These are phyloP conservation scores for Eueides isabella DNA, from an alignment of 1,140 invertebrate genomes.

Conservation along the genomic window DNA sequence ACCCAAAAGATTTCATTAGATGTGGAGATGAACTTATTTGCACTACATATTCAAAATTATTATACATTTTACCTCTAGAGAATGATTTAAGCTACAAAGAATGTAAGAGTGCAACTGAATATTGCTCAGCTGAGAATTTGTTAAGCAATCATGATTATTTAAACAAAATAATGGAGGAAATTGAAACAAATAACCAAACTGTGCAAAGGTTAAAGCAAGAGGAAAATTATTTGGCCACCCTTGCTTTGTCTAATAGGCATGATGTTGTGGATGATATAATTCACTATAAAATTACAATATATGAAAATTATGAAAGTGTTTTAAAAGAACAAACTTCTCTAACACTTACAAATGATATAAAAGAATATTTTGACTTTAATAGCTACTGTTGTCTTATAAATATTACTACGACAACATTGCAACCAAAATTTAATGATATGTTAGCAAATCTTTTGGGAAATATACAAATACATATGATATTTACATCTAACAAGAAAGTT, in stretches of 20 bases:
- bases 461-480: constrained; percentile 59
- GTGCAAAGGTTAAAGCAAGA: constrained; percentile 54
- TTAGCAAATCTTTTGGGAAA: constrained; percentile 58
- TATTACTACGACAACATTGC: constrained; percentile 40
- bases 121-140: constrained; percentile 51
- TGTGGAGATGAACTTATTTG: constrained; percentile 60
- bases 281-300: constrained; percentile 48
- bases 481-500: constrained; percentile 46
- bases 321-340: constrained; percentile 49
- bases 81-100: constrained; percentile 48
- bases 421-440: constrained; percentile 52
- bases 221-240: constrained; percentile 54
- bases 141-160: constrained; percentile 57
- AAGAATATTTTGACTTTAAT: constrained; percentile 54
- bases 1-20: constrained; percentile 62
- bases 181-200: constrained; percentile 52
- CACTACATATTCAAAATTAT: constrained; percentile 62
- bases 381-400: constrained; percentile 55
- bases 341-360: constrained; percentile 52
- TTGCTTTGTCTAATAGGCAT: constrained; percentile 63
- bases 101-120: constrained; percentile 37
- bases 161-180: constrained; percentile 53
- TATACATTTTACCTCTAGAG: constrained; percentile 57
- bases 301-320: constrained; percentile 63
- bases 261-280: constrained; percentile 62